Evolutionary conservation across 2,888 invertebrate genomes (phyloP), one percentile per base, ranked within the genome.

Genomic region (Sarcophaga carnaria): DNA sequence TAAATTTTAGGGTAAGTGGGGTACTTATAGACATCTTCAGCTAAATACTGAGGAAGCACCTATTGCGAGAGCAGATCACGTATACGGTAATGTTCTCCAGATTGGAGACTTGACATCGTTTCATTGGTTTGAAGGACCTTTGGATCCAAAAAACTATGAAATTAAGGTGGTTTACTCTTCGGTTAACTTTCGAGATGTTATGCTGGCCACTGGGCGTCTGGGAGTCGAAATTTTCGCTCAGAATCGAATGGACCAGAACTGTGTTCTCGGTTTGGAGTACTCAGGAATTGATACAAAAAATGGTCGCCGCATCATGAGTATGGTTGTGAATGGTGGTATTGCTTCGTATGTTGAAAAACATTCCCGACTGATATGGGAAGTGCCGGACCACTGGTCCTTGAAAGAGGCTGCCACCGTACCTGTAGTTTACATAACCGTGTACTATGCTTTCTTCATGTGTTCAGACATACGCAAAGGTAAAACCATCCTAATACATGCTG

Each of bases 151-250:
- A 92, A 96, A 96, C 1, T 94, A 94, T 0, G 90, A 94, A 5
- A 88, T 92, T 2, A 92, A 95, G 84, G 84, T 93, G 4, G 94
- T 95, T 1, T 98, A 97, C 91, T 94, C 97, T 0, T 95, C 98
- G 0, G 92, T 99, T 17, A 99, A 99, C 94, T 99, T 99, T 95
- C 96, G 97, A 90, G 99, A 99, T 92, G 94, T 99, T 0, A 99
- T 99, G 99, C 94, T 97, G 1, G 97, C 98, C 0, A 97, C 97
- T 0, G 99, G 98, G 2, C 97, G 97, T 91, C 95, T 99, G 8
- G 96, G 97, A 10, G 95, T 96, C 0, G 98, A 99, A 92, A 95
- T 97, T 1, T 95, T 97, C 1, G 96, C 97, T 0, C 94, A 94
- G 49, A 94, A 94, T 0, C 94, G 96, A n/a, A 91, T 95, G 37